Base-by-base conservation (phyloP, 2,888 invertebrate species). In the Acanthopleura granulata region DNA sequence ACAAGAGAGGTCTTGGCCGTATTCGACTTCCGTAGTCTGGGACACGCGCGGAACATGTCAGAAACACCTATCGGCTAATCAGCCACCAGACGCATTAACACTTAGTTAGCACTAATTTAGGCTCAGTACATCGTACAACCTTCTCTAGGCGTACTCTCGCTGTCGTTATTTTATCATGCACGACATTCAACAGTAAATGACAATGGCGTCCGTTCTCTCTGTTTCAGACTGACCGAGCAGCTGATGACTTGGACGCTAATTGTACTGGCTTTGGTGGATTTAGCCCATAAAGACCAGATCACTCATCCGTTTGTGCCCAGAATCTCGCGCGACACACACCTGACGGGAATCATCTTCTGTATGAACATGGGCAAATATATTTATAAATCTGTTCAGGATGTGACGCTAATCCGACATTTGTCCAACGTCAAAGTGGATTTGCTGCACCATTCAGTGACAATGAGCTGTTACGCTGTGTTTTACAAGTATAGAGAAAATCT, bases 161-260 rank as follows among this genome's bases (percentile, higher is more conserved):
- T 6, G 40, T 40, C 40, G 40, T 40, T 40, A 40, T 40, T 40
- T 40, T 9, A 40, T 40, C 40, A 3, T 40, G n/a, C n/a, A n/a
- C n/a, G 40, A 40, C 40, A 40, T 40, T 40, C 40, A 40, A 9
- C 3, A 9, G 40, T 40, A 40, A 40, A 40, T 40, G 9, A 9
- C 40, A 40, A 40, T 40, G 9, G 40, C 9, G 9, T 40, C 3
- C 9, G 1, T 6, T 66, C 25, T 27, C 76, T 74, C 27, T 74
- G 18, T 81, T 83, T 57, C 82, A 84, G 84, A 73, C 40, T 82
- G n/a, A 83, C 83, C 62, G 82, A 83, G 69, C 84, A 82, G 72
- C 49, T 79, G 4, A 40, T 78, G 16, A 51, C 78, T 0, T 81
- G 81, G 78, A 51, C 78, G 27, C 75, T 81, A 14, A 75, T 80